Percentiles rank a stretch among this genome's conserved stretches.
Conservation (phyloP, 1,140 invertebrate genomes). For the Vollenhovia emeryi region DNA sequence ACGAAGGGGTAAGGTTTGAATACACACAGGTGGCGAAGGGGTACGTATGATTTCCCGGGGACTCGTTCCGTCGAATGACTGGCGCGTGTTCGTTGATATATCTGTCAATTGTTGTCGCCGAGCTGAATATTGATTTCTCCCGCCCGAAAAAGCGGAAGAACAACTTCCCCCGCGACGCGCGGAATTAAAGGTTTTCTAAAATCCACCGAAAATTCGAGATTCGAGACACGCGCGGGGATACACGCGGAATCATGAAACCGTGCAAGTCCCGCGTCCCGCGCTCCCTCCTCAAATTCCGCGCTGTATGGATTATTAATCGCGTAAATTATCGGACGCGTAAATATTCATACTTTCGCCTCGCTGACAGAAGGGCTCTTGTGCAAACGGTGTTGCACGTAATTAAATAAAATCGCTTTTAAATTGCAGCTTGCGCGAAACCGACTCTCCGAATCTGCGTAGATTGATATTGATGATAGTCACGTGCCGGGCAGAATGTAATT, state of each 20-base stretch:
- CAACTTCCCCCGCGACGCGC: neutral
- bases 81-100: neutral
- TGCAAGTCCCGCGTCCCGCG: neutral
- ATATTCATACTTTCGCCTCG: neutral
- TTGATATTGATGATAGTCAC: conserved; percentile 52
- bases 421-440: neutral
- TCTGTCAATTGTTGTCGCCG: conserved; percentile 7
- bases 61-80: conserved; percentile 6
- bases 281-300: neutral
- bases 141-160: neutral
- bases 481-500: conserved; percentile 46
- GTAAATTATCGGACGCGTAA: conserved; percentile 2
- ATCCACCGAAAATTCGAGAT: neutral
- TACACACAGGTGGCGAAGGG: neutral
- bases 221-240: neutral
- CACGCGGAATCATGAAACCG: neutral
- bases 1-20: conserved; percentile 25
- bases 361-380: neutral
- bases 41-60: conserved; percentile 6
- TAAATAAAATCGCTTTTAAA: conserved; percentile 40
- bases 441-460: conserved; percentile 1
- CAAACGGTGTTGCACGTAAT: neutral
- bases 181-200: neutral
- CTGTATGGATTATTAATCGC: neutral
- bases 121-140: neutral